Percentiles rank a stretch among this genome's conserved stretches.
phyloP scores from a whole-genome alignment of 2,888 invertebrate genomes.

The Venusia cambrica region DNA sequence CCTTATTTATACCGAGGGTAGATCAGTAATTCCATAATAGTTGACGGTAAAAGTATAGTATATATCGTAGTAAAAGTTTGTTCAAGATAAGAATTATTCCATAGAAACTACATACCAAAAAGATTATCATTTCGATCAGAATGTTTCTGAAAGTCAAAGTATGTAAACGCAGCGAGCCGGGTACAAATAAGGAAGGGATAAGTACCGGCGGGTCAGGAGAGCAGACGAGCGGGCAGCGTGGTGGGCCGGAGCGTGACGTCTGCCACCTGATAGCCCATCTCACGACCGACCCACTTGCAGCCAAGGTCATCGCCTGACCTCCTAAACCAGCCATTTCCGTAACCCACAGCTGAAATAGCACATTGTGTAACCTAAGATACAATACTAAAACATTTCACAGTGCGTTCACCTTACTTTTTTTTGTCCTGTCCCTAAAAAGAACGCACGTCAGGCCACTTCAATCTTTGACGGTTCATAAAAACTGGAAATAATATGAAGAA shows the following conservation, averaged over 20 bases:
- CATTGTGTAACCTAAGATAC: slow-evolving; percentile 31
- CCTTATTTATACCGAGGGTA: slow-evolving; percentile 19
- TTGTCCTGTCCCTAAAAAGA: slow-evolving; percentile 11
- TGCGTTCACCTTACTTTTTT: slow-evolving; percentile 15
- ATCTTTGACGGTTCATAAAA: slow-evolving; percentile 29
- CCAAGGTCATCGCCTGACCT: slow-evolving; percentile 77
- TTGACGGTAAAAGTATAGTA: too few relatives aligned
- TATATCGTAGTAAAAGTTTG: slow-evolving; percentile 14
- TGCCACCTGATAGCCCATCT: slow-evolving; percentile 78
- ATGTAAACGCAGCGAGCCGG: slow-evolving; percentile 10
- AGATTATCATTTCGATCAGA: slow-evolving; percentile 21
- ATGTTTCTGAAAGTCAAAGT: slow-evolving; percentile 10
- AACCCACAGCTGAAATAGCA: slow-evolving; percentile 47
- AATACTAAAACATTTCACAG: slow-evolving; percentile 9
- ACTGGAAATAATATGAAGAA: slow-evolving; percentile 33
- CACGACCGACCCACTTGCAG: slow-evolving; percentile 75
- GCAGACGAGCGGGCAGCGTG: slow-evolving; percentile 29
- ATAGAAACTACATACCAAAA: slow-evolving; percentile 6
- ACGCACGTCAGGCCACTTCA: slow-evolving; percentile 20
- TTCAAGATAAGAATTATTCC: slow-evolving; percentile 15
- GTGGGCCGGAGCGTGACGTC: slow-evolving; percentile 72
- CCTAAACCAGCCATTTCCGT: slow-evolving; percentile 62
- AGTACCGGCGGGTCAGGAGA: slow-evolving; percentile 23
- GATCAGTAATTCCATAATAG: too few relatives aligned
- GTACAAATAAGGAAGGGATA: slow-evolving; percentile 24